Evolutionary conservation across 1,140 invertebrate genomes (phyloP).

Genomic region (Aleiodes sp.): DNA sequence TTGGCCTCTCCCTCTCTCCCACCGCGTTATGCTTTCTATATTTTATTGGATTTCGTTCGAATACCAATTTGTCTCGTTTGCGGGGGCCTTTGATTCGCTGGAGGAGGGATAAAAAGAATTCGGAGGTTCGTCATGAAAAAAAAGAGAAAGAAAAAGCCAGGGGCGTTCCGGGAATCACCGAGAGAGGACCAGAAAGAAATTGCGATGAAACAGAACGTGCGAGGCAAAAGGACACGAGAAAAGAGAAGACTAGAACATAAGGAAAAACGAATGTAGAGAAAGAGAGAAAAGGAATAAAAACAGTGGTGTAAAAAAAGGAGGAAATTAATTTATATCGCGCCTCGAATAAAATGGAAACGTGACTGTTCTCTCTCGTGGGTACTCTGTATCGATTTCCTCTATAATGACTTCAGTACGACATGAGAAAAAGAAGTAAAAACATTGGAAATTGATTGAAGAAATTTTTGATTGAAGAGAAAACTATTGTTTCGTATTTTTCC

Average conservation of each 20-base stretch:
- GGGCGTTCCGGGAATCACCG: slow-evolving; percentile 10
- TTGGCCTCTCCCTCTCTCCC: not conserved
- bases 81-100: slow-evolving; percentile 37
- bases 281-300: slow-evolving; percentile 9
- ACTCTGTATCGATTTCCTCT: slow-evolving; percentile 16
- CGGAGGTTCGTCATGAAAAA: not conserved
- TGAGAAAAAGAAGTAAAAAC: not conserved
- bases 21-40: slow-evolving; percentile 44
- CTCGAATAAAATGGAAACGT: slow-evolving; percentile 27
- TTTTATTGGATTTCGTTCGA: slow-evolving; percentile 48
- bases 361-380: slow-evolving; percentile 8
- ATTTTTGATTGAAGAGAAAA: slow-evolving; percentile 17
- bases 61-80: slow-evolving; percentile 46
- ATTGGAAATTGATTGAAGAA: slow-evolving; percentile 14
- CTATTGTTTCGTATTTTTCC: not conserved
- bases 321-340: slow-evolving; percentile 31
- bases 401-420: slow-evolving; percentile 16
- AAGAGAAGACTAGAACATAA: not conserved
- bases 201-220: slow-evolving; percentile 16
- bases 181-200: slow-evolving; percentile 8
- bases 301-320: not conserved
- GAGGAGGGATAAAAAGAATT: not conserved
- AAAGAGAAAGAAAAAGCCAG: slow-evolving; percentile 20
- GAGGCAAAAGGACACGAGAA: not conserved
- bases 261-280: not conserved